Percentiles rank a stretch among this genome's conserved stretches.
Conservation (phyloP, 1,140 invertebrate genomes). For the Drosophila willistoni region DNA sequence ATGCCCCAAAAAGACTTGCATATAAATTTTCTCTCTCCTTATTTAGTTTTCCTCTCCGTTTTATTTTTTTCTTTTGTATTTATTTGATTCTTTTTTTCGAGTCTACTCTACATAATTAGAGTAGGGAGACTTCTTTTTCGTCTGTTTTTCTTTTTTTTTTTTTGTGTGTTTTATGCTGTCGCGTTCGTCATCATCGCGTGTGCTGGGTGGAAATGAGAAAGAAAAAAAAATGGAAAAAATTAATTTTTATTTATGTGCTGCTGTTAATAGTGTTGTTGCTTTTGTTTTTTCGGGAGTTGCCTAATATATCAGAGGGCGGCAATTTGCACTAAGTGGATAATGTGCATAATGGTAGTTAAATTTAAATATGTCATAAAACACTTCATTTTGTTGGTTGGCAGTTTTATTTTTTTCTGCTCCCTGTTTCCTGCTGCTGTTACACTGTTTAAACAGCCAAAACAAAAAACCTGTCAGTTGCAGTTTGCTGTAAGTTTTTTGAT, state of each 20-base stretch:
- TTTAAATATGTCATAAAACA: constrained; percentile 82
- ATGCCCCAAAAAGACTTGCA: constrained; percentile 39
- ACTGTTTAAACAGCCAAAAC: constrained; percentile 43
- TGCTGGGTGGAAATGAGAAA: constrained; percentile 20
- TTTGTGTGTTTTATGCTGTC: constrained; percentile 30
- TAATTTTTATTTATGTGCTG: constrained; percentile 81
- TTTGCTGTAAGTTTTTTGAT: constrained; percentile 37
- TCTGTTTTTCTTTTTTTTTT: neutral
- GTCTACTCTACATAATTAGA: constrained; percentile 71
- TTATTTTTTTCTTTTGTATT: constrained; percentile 4
- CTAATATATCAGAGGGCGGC: constrained; percentile 78
- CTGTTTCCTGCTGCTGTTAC: constrained; percentile 16
- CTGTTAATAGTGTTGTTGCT: constrained; percentile 65
- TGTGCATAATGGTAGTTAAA: constrained; percentile 79
- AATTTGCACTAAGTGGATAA: constrained; percentile 79
- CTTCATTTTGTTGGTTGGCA: constrained; percentile 56
- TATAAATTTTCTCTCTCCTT: constrained; percentile 37
- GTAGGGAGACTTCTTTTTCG: constrained; percentile 33
- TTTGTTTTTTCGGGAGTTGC: constrained; percentile 27
- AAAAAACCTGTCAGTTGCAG: constrained; percentile 64
- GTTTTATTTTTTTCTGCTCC: constrained; percentile 4
- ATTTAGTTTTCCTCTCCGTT: neutral
- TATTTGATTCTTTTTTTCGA: neutral
- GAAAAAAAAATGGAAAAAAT: constrained; percentile 55
- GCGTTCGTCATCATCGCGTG: constrained; percentile 70